phyloP scores from a whole-genome alignment of 2,888 invertebrate genomes.

The Eilema sororculum region DNA sequence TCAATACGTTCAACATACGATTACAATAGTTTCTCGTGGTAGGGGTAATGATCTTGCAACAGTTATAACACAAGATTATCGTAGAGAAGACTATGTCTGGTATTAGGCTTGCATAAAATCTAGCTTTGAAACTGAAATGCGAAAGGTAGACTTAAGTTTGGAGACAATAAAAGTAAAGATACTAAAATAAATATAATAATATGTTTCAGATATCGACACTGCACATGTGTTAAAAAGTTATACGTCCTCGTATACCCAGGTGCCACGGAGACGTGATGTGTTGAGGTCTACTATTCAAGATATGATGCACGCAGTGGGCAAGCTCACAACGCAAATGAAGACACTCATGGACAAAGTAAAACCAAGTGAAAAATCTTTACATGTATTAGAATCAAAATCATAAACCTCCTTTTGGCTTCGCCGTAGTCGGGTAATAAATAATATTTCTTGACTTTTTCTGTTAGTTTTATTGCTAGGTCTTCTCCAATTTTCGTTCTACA shows the following conservation, averaged over 20 bases:
- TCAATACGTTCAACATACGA: too few relatives aligned
- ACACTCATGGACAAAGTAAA: conserved; percentile 4
- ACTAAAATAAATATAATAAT: neutral
- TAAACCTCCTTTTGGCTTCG: too few relatives aligned
- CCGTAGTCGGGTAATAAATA: neutral
- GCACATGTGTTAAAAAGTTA: neutral
- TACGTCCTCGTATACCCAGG: conserved; percentile 7
- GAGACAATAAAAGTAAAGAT: neutral
- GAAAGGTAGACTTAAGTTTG: too few relatives aligned
- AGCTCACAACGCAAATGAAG: conserved; percentile 14
- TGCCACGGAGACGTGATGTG: neutral
- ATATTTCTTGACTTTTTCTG: neutral
- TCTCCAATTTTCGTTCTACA: too few relatives aligned
- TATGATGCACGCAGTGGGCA: conserved; percentile 3
- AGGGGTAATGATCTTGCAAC: too few relatives aligned
- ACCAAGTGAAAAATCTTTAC: neutral
- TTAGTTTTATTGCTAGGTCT: neutral
- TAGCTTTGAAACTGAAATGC: too few relatives aligned
- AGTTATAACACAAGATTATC: neutral
- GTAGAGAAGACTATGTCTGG: neutral
- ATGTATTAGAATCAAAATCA: too few relatives aligned
- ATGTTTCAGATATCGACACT: neutral
- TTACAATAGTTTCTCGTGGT: too few relatives aligned
- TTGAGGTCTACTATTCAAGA: neutral
- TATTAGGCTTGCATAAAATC: too few relatives aligned